phyloP scores from a whole-genome alignment of 2,113 vertebrate genomes.

The Lophius piscatorius region DNA sequence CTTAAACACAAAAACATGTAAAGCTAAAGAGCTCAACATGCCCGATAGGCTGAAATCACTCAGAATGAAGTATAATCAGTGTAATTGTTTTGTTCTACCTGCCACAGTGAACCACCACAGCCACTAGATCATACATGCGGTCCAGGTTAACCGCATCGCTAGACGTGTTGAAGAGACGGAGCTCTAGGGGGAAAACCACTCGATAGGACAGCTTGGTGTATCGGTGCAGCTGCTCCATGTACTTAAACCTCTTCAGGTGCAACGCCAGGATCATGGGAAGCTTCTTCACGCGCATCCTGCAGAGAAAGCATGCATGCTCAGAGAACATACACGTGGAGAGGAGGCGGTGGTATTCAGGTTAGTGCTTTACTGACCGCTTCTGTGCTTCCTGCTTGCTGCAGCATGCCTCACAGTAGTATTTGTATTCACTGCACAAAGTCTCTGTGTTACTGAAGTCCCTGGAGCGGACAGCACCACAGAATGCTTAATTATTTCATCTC shows the following conservation, averaged over 20 bases:
- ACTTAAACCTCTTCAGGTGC: constrained; percentile 97
- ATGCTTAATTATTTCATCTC: constrained; percentile 26
- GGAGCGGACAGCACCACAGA: constrained; percentile 58
- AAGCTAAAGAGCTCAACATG: no score
- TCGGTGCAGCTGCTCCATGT: constrained; percentile 96
- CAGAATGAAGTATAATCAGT: not conserved
- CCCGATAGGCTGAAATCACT: no score
- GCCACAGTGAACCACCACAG: constrained; percentile 96
- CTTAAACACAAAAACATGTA: no score
- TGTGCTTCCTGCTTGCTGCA: constrained; percentile 99
- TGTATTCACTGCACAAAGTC: constrained; percentile 96
- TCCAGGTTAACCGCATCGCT: constrained; percentile 92
- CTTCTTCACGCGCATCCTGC: constrained; percentile 96
- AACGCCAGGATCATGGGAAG: constrained; percentile 96
- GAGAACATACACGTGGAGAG: not conserved
- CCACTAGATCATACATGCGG: constrained; percentile 96
- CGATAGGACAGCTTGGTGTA: constrained; percentile 97
- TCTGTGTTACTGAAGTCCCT: constrained; percentile 99
- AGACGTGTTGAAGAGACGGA: constrained; percentile 96
- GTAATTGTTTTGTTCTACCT: constrained; percentile 76
- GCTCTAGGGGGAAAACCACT: constrained; percentile 93
- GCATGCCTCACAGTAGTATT: constrained; percentile 97
- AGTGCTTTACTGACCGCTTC: constrained; percentile 85
- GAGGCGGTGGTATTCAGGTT: not conserved
- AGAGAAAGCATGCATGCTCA: constrained; percentile 13